Conservation (phyloP, 1,140 invertebrate genomes). For the Phenacoccus solenopsis region DNA sequence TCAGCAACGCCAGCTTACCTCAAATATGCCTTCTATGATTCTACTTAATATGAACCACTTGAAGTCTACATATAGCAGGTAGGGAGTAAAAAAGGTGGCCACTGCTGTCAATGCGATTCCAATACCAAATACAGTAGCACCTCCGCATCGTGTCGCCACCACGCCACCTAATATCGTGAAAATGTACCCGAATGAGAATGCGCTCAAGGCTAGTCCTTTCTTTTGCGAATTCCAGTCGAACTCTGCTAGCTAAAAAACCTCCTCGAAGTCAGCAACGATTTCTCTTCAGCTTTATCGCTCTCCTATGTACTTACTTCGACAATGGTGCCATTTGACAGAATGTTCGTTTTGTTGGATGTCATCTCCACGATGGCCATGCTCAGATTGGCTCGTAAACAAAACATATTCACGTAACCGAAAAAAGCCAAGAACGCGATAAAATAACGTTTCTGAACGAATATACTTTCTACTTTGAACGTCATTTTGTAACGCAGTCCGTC, state of each 20-base stretch:
- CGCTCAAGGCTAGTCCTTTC: conserved; percentile 44
- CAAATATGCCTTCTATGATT: conserved; percentile 75
- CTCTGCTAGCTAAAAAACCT: conserved; percentile 41
- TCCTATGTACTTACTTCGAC: background rate
- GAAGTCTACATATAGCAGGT: conserved; percentile 66
- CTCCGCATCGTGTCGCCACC: conserved; percentile 39
- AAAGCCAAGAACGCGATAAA: background rate
- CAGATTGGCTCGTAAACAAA: background rate
- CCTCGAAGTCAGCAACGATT: background rate
- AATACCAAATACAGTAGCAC: conserved; percentile 42
- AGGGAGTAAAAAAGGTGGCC: conserved; percentile 44
- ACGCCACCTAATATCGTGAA: conserved; percentile 41
- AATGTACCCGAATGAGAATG: conserved; percentile 58
- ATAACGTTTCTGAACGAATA: background rate
- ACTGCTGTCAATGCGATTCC: conserved; percentile 46
- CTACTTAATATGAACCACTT: conserved; percentile 56
- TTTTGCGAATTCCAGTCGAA: conserved; percentile 43
- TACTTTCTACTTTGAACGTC: background rate
- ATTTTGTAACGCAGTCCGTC: no score
- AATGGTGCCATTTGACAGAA: background rate
- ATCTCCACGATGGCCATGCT: background rate
- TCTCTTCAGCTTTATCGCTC: no score
- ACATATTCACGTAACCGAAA: background rate
- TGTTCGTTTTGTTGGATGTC: background rate
- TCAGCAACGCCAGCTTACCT: conserved; percentile 46